These are phyloP conservation scores for Halichoerus grypus DNA, from an alignment of 2,113 vertebrate genomes.

Conservation along the genomic window DNA sequence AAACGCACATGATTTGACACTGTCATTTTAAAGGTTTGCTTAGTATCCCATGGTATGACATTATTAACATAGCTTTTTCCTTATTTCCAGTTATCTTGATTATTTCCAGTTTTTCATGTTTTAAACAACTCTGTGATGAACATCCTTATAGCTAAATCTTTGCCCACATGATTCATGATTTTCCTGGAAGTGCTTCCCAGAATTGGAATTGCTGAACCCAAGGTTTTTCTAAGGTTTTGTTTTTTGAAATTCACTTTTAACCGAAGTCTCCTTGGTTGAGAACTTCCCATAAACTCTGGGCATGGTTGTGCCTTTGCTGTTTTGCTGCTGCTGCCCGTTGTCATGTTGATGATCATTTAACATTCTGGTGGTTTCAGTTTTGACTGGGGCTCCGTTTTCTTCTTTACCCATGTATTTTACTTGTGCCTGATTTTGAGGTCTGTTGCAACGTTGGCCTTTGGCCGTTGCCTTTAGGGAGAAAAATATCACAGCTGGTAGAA, in stretches of 20 bases:
- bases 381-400: background rate
- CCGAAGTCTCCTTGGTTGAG: background rate
- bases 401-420: background rate
- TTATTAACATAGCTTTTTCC: background rate
- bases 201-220: background rate
- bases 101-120: background rate
- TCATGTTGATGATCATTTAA: background rate
- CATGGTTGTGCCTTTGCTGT: background rate
- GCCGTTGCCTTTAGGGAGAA: background rate
- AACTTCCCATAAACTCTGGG: background rate
- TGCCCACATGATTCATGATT: background rate
- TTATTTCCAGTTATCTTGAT: background rate
- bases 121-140: background rate
- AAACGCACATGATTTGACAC: background rate
- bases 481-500: background rate
- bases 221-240: background rate
- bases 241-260: background rate
- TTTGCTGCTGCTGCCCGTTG: background rate
- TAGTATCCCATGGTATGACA: background rate
- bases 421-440: background rate
- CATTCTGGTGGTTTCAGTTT: background rate
- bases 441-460: background rate
- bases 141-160: background rate
- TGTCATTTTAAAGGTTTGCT: background rate
- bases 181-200: background rate